Evolutionary conservation across 23 tunicate genomes (phyloP).

Genomic region (Corella eumyota): DNA sequence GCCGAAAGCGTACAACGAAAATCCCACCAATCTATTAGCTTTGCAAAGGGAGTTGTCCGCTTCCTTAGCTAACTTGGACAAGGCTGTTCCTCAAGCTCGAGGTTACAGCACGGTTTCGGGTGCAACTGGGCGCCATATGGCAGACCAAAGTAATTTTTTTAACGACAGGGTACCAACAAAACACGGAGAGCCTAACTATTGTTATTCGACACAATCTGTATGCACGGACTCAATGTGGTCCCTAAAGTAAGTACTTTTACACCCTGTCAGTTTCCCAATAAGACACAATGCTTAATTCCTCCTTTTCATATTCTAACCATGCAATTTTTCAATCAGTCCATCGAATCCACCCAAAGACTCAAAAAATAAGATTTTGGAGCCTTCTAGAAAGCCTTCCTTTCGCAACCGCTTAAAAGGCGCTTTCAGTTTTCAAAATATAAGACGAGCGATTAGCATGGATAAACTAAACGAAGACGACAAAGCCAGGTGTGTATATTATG

Average conservation of each 20-base stretch:
- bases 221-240: constrained; percentile 51
- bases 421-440: constrained; percentile 81
- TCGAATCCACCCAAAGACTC: background rate
- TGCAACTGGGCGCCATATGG: constrained; percentile 33
- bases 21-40: background rate
- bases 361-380: no score
- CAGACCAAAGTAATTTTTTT: constrained; percentile 22
- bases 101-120: constrained; percentile 49
- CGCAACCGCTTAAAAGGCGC: constrained; percentile 66
- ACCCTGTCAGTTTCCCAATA: no score
- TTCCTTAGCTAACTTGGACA: constrained; percentile 25
- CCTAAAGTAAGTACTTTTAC: constrained; percentile 36
- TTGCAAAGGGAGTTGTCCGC: constrained; percentile 19
- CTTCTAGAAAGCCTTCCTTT: no score
- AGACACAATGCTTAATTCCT: no score
- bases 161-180: constrained; percentile 8
- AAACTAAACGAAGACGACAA: constrained; percentile 59
- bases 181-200: constrained; percentile 7
- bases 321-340: background rate
- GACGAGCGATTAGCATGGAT: constrained; percentile 82
- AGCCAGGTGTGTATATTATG: constrained; percentile 21
- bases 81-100: background rate
- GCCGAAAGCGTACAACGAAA: constrained; percentile 12
- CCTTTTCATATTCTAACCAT: background rate
- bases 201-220: constrained; percentile 12